Percentiles rank a stretch among this genome's conserved stretches.
These are phyloP conservation scores for Hemicordylus capensis DNA, from an alignment of 2,113 vertebrate genomes.

Conservation along the genomic window DNA sequence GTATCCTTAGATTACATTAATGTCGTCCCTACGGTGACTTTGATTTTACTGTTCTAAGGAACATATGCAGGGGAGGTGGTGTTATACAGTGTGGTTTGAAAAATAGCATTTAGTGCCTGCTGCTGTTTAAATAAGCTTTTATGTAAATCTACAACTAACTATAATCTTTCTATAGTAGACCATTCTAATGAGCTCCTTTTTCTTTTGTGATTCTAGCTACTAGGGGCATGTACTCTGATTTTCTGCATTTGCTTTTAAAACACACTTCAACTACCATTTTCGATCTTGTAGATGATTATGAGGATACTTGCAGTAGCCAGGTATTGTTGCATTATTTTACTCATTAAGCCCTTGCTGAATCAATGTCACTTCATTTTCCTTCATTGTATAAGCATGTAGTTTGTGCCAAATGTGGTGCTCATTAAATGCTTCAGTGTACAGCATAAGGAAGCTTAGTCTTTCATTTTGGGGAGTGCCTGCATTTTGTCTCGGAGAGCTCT, in stretches of 20 bases:
- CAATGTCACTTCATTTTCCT: not conserved
- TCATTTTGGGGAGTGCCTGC: not conserved
- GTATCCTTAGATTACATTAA: not conserved
- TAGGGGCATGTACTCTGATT: constrained; percentile 91
- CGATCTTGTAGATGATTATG: constrained; percentile 92
- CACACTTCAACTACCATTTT: constrained; percentile 91
- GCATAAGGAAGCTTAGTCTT: not conserved
- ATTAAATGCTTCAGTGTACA: not conserved
- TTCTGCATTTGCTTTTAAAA: constrained; percentile 87
- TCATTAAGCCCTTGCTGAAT: not conserved
- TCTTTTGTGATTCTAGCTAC: constrained; percentile 80
- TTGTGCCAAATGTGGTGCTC: not conserved
- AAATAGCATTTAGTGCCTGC: not conserved
- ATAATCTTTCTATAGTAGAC: not conserved
- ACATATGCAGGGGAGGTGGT: not conserved
- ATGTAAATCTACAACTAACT: not conserved
- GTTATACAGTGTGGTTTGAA: not conserved
- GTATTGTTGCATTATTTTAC: constrained; percentile 60
- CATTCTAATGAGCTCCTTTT: constrained; percentile 26
- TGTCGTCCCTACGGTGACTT: not conserved
- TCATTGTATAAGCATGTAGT: not conserved
- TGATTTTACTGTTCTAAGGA: not conserved
- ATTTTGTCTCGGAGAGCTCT: not conserved
- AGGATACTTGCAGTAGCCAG: constrained; percentile 87
- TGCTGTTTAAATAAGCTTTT: accelerated